These are phyloP conservation scores for Brachyptera risi DNA, from an alignment of 2,888 invertebrate genomes.

Conservation along the genomic window DNA sequence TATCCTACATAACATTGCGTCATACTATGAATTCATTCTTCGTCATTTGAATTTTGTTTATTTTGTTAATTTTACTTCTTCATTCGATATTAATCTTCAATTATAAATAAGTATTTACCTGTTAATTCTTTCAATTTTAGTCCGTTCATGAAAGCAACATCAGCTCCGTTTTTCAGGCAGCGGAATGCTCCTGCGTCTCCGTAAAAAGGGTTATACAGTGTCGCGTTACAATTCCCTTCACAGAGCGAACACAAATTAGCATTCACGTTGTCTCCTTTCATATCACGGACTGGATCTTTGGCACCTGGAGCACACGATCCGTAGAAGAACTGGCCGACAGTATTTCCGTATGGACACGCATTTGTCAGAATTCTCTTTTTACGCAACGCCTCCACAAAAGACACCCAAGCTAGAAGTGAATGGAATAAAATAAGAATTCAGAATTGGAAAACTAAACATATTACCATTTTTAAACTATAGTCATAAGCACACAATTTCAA, in stretches of 20 bases:
- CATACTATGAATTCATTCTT: too few species aligned
- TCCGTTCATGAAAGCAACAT: constrained; percentile 58
- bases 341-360: constrained; percentile 55
- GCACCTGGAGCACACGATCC: constrained; percentile 62
- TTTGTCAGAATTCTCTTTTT: constrained; percentile 46
- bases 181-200: constrained; percentile 57
- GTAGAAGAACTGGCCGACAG: constrained; percentile 54
- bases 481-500: too few species aligned
- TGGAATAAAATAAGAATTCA: neutral
- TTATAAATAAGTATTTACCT: neutral
- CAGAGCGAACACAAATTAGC: constrained; percentile 35
- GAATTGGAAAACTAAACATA: too few species aligned
- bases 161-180: constrained; percentile 53
- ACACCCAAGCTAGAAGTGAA: constrained; percentile 51
- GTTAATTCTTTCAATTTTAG: constrained; percentile 43
- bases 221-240: constrained; percentile 50
- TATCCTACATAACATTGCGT: too few species aligned
- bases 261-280: constrained; percentile 33
- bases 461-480: too few species aligned
- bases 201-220: constrained; percentile 52
- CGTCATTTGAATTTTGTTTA: too few species aligned
- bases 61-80: too few species aligned
- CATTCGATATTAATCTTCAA: too few species aligned
- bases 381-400: constrained; percentile 56
- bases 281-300: constrained; percentile 47